phyloP scores from a whole-genome alignment of 2,888 invertebrate genomes.

The Ornithoptera alexandrae region DNA sequence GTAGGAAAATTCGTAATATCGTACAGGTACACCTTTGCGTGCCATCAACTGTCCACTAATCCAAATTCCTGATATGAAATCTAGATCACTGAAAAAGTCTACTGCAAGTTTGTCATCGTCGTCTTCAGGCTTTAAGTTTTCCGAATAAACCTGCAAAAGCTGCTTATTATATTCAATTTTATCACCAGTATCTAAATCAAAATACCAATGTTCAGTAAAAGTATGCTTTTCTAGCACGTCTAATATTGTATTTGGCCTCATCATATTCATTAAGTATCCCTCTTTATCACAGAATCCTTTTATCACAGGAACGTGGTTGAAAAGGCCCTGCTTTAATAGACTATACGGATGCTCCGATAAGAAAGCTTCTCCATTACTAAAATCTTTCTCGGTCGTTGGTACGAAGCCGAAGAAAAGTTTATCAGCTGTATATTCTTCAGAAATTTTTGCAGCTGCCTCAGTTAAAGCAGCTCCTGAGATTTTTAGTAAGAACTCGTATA shows the following conservation, averaged over 20 bases:
- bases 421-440: constrained; percentile 35
- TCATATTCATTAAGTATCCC: constrained; percentile 53
- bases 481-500: constrained; percentile 42
- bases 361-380: constrained; percentile 45
- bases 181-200: constrained; percentile 36
- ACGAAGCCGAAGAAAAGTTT: constrained; percentile 49
- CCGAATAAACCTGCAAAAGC: constrained; percentile 3
- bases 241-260: constrained; percentile 40
- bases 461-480: constrained; percentile 36
- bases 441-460: constrained; percentile 35
- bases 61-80: constrained; percentile 45
- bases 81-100: constrained; percentile 49
- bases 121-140: constrained; percentile 30
- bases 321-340: constrained; percentile 54
- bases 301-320: constrained; percentile 62
- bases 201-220: constrained; percentile 40
- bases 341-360: constrained; percentile 56
- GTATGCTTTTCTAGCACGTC: constrained; percentile 40
- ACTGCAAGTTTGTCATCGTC: constrained; percentile 39
- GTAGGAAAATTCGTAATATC: constrained; percentile 46
- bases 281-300: constrained; percentile 73
- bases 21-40: constrained; percentile 37
- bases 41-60: constrained; percentile 37
- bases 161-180: constrained; percentile 31
- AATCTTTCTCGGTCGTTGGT: constrained; percentile 54